Conservation (phyloP, 2,797 vertebrate species). For the Spinibarbus caldwelli region DNA sequence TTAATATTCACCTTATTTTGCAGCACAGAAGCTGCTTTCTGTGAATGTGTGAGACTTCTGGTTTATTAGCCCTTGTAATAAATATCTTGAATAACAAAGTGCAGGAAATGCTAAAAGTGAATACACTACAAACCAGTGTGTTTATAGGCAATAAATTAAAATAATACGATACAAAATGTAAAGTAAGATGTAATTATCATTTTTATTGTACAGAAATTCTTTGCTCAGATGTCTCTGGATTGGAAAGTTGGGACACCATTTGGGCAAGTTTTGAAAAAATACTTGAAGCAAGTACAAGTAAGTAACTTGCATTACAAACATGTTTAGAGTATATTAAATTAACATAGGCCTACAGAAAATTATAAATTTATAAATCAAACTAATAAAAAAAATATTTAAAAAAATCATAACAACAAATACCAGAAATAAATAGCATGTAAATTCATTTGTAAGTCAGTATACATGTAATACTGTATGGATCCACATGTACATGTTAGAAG, state of each 20-base stretch:
- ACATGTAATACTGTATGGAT: neutral
- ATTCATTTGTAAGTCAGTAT: neutral
- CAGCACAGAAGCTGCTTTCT: neutral
- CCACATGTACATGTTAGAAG: neutral
- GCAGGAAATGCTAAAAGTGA: too few species aligned
- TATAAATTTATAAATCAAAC: neutral
- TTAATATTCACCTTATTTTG: neutral
- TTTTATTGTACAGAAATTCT: too few species aligned
- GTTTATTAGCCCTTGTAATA: too few species aligned
- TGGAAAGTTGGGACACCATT: neutral
- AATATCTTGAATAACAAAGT: too few species aligned
- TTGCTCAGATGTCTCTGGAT: neutral
- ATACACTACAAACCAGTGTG: too few species aligned
- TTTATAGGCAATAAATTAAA: too few species aligned
- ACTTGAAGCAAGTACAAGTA: neutral
- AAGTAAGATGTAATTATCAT: too few species aligned
- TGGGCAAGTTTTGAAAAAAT: neutral
- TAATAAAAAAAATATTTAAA: neutral
- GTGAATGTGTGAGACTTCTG: too few species aligned
- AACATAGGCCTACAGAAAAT: neutral
- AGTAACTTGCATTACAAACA: neutral
- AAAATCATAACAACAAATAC: neutral
- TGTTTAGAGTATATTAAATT: neutral
- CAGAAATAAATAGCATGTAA: neutral
- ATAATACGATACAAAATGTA: too few species aligned